phyloP scores from a whole-genome alignment of 2,797 vertebrate genomes.

The Gila robusta region DNA sequence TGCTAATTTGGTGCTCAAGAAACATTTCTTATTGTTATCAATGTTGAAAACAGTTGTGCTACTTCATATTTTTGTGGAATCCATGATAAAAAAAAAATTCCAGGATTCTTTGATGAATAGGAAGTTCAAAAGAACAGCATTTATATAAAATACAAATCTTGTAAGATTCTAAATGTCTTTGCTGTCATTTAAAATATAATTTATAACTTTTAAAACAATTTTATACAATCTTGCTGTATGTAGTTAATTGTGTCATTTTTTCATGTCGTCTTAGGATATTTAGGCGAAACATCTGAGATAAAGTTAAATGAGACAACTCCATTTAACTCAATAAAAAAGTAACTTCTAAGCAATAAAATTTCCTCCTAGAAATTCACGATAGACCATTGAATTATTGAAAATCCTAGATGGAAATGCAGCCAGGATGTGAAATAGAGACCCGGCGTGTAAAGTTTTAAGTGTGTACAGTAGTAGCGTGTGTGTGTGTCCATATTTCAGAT shows the following conservation, averaged over 20 bases:
- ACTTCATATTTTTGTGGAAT: not conserved
- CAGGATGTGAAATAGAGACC: not conserved
- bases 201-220: not conserved
- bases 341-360: not conserved
- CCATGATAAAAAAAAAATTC: too few relatives aligned
- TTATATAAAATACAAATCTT: not conserved
- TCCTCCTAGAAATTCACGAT: not conserved
- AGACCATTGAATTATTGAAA: not conserved
- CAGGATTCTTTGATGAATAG: not conserved
- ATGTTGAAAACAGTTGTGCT: not conserved
- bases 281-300: not conserved
- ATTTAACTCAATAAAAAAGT: not conserved
- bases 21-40: not conserved
- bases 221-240: too few relatives aligned
- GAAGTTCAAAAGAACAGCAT: not conserved
- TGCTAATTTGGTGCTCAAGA: not conserved
- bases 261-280: not conserved
- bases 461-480: slow-evolving; percentile 3
- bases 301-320: not conserved
- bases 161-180: not conserved
- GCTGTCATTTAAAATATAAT: not conserved
- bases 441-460: not conserved
- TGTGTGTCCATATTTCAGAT: slow-evolving; percentile 73
- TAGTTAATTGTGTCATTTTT: not conserved
- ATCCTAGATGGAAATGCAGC: not conserved